These are phyloP conservation scores for Perizoma flavofasciatum DNA, from an alignment of 2,888 invertebrate genomes.

Conservation along the genomic window DNA sequence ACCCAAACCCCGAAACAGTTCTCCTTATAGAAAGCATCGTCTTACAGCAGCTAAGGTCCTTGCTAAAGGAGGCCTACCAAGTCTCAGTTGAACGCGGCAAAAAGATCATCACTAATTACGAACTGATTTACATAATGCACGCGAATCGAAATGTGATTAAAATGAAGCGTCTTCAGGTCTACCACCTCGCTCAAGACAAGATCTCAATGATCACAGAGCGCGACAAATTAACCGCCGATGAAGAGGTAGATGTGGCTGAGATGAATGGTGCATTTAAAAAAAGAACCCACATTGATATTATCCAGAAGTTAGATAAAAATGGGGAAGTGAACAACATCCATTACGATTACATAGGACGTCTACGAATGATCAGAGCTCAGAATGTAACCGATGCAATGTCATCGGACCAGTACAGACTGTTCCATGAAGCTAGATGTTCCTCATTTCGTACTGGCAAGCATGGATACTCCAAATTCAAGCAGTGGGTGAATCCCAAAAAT, in stretches of 20 bases:
- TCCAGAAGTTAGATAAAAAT: constrained; percentile 81
- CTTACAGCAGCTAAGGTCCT: constrained; percentile 89
- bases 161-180: constrained; percentile 89
- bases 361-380: constrained; percentile 83
- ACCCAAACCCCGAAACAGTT: constrained; percentile 92
- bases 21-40: constrained; percentile 93
- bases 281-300: constrained; percentile 76
- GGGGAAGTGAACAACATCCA: constrained; percentile 81
- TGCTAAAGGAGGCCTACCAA: constrained; percentile 90
- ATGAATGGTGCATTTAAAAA: constrained; percentile 53
- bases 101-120: constrained; percentile 82
- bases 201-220: constrained; percentile 41
- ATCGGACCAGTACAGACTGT: constrained; percentile 88
- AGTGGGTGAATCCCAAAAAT: constrained; percentile 85
- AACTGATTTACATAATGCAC: constrained; percentile 92
- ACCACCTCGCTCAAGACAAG: constrained; percentile 85
- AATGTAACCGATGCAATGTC: constrained; percentile 81
- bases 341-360: constrained; percentile 83
- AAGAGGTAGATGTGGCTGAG: constrained; percentile 80
- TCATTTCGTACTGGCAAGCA: constrained; percentile 85
- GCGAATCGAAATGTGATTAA: constrained; percentile 88
- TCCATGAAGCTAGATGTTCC: constrained; percentile 89
- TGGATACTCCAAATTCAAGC: constrained; percentile 82
- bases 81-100: constrained; percentile 86
- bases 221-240: constrained; percentile 4